A percentile compares a stretch with the other conserved stretches of the same genome.
Evolutionary conservation across 1,140 invertebrate genomes (phyloP).

Genomic region (Hydropsyche tenuis): DNA sequence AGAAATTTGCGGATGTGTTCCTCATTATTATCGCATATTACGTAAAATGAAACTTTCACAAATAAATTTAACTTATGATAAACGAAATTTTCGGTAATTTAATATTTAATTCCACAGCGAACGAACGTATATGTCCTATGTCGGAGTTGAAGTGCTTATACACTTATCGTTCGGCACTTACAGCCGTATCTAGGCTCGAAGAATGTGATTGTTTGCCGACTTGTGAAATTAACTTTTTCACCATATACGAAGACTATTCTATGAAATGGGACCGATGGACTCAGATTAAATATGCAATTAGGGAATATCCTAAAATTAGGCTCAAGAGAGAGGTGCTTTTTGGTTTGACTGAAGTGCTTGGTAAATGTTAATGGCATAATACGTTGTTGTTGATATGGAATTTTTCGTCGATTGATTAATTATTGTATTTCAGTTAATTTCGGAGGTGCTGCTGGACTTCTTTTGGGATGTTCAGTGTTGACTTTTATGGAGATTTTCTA

Average conservation of each 20-base stretch:
- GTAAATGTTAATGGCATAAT: no score
- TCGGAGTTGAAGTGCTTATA: conserved; percentile 37
- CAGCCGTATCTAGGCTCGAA: neutral
- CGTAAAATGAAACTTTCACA: conserved; percentile 43
- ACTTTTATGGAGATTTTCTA: conserved; percentile 63
- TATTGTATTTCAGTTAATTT: conserved; percentile 57
- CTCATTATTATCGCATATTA: conserved; percentile 65
- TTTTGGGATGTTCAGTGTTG: conserved; percentile 61
- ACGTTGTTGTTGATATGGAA: no score
- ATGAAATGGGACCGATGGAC: conserved; percentile 38
- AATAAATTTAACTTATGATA: neutral
- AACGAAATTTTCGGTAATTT: neutral
- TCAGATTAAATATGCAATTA: conserved; percentile 41
- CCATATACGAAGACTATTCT: conserved; percentile 28
- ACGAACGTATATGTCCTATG: conserved; percentile 37
- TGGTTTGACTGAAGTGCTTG: conserved; percentile 55
- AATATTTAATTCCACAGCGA: neutral
- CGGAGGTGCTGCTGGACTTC: conserved; percentile 62
- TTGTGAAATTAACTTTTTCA: conserved; percentile 41
- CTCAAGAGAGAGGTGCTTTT: conserved; percentile 56
- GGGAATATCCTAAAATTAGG: conserved; percentile 53
- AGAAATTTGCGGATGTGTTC: conserved; percentile 68
- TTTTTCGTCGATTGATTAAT: neutral
- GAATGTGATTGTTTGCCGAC: conserved; percentile 34
- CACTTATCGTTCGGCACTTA: conserved; percentile 8